Percentiles rank a stretch among this genome's conserved stretches.
phyloP scores from a whole-genome alignment of 64 coral and sea anemone species.

The Pocillopora verrucosa region DNA sequence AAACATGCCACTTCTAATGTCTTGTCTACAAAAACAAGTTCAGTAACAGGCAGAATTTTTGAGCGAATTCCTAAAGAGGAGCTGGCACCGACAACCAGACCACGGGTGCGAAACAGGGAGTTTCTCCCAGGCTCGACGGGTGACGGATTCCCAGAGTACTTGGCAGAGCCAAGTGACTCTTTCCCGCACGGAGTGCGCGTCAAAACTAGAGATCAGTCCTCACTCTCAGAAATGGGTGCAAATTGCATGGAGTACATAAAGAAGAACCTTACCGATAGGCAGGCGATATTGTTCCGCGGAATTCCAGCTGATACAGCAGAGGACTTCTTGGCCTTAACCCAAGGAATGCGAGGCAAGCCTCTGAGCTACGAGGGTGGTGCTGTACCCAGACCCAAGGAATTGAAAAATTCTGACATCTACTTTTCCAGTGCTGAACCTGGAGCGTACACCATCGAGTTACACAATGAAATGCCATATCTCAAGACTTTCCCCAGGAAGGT shows the following conservation, averaged over 20 bases:
- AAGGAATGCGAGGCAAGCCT: background rate
- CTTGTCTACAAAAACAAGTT: too few species aligned
- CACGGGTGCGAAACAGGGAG: background rate
- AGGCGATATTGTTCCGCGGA: conserved; percentile 41
- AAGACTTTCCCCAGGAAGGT: conserved; percentile 37
- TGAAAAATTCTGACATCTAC: background rate
- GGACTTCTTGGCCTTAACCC: conserved; percentile 20
- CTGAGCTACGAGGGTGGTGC: conserved; percentile 28
- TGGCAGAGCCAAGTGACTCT: conserved; percentile 25
- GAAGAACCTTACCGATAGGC: background rate
- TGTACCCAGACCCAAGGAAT: background rate
- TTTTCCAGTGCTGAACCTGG: conserved; percentile 40
- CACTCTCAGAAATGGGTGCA: conserved; percentile 4
- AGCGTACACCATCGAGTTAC: conserved; percentile 37
- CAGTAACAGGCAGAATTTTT: background rate
- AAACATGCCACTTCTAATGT: too few species aligned
- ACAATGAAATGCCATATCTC: conserved; percentile 43
- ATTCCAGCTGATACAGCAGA: conserved; percentile 23
- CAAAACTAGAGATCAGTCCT: conserved; percentile 6
- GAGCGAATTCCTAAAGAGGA: background rate
- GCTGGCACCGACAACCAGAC: background rate
- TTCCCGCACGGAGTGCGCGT: conserved; percentile 15
- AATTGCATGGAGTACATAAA: conserved; percentile 15
- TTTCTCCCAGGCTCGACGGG: conserved; percentile 10
- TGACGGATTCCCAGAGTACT: conserved; percentile 32